These are phyloP conservation scores for Agapostemon virescens DNA, from an alignment of 2,888 invertebrate genomes.

Conservation along the genomic window DNA sequence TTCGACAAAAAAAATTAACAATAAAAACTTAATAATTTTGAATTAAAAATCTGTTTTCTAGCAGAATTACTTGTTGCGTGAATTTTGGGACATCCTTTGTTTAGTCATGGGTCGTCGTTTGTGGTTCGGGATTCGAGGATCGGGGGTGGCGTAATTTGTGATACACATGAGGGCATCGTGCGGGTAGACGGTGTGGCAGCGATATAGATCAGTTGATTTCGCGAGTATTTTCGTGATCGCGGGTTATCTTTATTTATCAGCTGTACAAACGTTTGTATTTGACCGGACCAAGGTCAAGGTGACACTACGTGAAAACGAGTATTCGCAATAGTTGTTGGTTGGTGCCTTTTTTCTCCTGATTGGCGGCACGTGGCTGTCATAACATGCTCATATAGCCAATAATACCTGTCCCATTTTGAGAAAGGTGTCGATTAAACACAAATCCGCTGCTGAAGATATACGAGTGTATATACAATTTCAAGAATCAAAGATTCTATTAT, in stretches of 20 bases:
- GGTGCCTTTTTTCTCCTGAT: background rate
- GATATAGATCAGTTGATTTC: constrained; percentile 17
- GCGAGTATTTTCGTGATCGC: background rate
- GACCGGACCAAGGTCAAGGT: constrained; percentile 8
- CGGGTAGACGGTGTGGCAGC: background rate
- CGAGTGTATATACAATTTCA: background rate
- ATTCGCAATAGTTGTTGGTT: background rate
- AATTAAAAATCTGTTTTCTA: too few relatives aligned
- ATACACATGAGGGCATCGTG: background rate
- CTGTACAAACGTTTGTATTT: constrained; percentile 5
- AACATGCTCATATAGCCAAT: background rate
- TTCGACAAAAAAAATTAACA: too few relatives aligned
- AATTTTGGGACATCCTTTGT: too few relatives aligned
- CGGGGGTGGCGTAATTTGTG: background rate
- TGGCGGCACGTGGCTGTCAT: background rate
- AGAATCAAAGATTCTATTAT: background rate
- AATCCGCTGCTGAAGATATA: background rate
- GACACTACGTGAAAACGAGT: background rate
- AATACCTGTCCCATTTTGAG: background rate
- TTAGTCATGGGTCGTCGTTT: too few relatives aligned
- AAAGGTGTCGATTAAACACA: background rate
- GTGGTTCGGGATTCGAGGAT: too few relatives aligned
- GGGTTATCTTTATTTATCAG: constrained; percentile 25
- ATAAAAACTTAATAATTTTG: too few relatives aligned
- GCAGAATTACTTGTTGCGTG: too few relatives aligned